A percentile compares a stretch with the other conserved stretches of the same genome.
These are phyloP conservation scores for Eilema caniola DNA, from an alignment of 2,888 invertebrate genomes.

Conservation along the genomic window DNA sequence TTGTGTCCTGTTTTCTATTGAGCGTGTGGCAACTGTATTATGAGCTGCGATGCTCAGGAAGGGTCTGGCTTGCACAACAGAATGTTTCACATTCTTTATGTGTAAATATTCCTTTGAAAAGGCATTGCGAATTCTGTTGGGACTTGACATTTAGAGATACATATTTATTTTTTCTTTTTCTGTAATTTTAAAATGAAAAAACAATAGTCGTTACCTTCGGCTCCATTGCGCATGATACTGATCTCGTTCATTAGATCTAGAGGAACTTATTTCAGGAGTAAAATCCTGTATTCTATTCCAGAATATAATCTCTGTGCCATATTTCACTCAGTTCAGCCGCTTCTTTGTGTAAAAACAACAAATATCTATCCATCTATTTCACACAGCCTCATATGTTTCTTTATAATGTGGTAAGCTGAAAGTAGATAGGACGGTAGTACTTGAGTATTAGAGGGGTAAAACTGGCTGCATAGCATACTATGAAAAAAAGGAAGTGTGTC, in stretches of 20 bases:
- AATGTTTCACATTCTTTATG: conserved; percentile 13
- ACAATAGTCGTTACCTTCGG: background rate
- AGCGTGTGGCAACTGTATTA: background rate
- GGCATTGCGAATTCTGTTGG: conserved; percentile 9
- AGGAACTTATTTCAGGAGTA: no score
- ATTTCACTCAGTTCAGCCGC: background rate
- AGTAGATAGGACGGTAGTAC: no score
- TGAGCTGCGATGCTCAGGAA: conserved; percentile 7
- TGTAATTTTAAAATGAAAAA: background rate
- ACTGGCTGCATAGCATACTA: background rate
- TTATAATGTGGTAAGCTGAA: no score
- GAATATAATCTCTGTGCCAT: background rate
- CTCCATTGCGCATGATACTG: background rate
- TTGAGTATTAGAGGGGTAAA: background rate
- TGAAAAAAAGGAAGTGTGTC: conserved; percentile 42
- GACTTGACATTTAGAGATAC: background rate
- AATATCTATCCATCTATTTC: no score
- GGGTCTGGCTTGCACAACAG: conserved; percentile 11
- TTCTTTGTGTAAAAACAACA: no score
- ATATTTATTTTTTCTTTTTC: background rate
- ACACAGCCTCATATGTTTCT: no score
- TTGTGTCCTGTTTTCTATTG: background rate
- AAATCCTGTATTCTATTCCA: no score
- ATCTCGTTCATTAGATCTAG: background rate
- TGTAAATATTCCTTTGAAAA: conserved; percentile 20